Conservation (phyloP, 2,797 vertebrate genomes). For the Alouatta caraya region DNA sequence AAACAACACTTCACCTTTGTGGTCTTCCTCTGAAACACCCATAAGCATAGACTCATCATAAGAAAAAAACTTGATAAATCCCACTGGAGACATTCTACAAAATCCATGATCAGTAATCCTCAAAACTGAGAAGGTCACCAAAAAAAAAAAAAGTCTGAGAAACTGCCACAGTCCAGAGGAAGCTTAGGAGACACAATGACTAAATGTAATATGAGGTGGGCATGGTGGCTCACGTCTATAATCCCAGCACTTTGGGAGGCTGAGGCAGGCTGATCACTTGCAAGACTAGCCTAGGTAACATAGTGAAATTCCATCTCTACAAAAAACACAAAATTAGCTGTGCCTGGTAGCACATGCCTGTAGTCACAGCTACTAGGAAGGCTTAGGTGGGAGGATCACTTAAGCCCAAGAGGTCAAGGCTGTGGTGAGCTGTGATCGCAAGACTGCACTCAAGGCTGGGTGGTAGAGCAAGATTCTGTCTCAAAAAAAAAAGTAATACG, state of each 20-base stretch:
- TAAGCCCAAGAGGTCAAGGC: not conserved
- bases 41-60: not conserved
- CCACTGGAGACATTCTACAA: not conserved
- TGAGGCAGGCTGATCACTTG: not conserved
- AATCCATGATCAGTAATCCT: not conserved
- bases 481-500: not conserved
- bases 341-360: not conserved
- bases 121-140: not conserved
- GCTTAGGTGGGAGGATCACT: not conserved
- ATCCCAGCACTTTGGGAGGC: not conserved
- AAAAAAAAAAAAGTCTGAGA: not conserved
- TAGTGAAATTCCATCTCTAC: not conserved
- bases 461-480: not conserved
- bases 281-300: not conserved
- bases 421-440: not conserved
- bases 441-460: not conserved
- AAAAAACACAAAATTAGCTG: not conserved
- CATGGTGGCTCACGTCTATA: not conserved
- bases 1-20: not conserved
- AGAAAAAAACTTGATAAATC: not conserved
- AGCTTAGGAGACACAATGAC: not conserved
- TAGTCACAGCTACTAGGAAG: not conserved
- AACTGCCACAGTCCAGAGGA: not conserved
- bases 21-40: not conserved
- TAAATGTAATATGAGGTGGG: not conserved